Percentiles rank a stretch among this genome's conserved stretches.
phyloP scores from a whole-genome alignment of 2,113 vertebrate genomes.

The Hydrochoerus hydrochaeris region DNA sequence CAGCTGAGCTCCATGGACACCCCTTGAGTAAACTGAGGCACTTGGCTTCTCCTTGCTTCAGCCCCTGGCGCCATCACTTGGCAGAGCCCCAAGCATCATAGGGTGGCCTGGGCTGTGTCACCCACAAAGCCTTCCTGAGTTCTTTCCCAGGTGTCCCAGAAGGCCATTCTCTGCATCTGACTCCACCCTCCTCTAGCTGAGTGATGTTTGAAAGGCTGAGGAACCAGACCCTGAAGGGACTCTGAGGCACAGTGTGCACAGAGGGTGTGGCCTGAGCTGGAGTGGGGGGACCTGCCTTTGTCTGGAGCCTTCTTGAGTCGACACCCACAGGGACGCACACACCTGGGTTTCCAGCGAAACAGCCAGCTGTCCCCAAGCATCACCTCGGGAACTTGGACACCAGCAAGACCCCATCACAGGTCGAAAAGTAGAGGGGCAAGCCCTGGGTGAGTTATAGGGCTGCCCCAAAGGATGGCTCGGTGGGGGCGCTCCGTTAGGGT shows the following conservation, averaged over 20 bases:
- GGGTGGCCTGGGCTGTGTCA: fast-evolving
- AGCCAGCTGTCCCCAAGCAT: neutral
- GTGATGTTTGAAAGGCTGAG: neutral
- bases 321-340: fast-evolving
- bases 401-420: fast-evolving
- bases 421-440: neutral
- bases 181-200: too few species aligned
- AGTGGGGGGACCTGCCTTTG: fast-evolving
- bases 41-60: neutral
- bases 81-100: neutral
- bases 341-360: neutral
- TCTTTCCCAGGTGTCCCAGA: neutral
- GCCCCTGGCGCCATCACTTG: neutral
- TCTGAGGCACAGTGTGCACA: too few species aligned
- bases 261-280: neutral
- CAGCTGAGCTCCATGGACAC: neutral
- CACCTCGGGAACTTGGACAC: neutral
- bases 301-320: fast-evolving
- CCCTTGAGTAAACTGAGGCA: neutral
- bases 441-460: neutral
- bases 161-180: fast-evolving
- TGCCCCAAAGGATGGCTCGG: neutral
- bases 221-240: too few species aligned
- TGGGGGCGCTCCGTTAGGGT: neutral
- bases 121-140: neutral